These are phyloP conservation scores for Montifringilla adamsi DNA, from an alignment of 2,113 vertebrate genomes.

Conservation along the genomic window DNA sequence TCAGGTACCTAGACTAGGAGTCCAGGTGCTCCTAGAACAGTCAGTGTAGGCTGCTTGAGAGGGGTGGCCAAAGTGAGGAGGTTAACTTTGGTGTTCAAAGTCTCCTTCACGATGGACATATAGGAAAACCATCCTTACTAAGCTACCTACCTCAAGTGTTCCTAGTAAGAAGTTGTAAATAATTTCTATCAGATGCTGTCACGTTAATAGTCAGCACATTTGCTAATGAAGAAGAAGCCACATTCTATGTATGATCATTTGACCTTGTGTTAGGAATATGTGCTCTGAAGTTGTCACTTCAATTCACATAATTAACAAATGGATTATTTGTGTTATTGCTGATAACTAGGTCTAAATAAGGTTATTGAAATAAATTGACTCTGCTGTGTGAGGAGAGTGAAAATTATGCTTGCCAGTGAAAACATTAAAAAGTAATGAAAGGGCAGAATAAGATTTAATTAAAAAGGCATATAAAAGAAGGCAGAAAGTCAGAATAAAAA, in stretches of 20 bases:
- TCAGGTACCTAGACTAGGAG: neutral
- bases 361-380: constrained; percentile 23
- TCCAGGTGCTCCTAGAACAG: neutral
- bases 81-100: neutral
- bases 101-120: neutral
- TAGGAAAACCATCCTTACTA: neutral
- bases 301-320: constrained; percentile 2
- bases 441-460: neutral
- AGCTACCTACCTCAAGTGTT: neutral
- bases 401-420: neutral
- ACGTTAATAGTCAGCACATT: neutral
- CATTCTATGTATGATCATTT: neutral
- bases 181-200: neutral
- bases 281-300: neutral
- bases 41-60: neutral
- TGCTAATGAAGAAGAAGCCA: neutral
- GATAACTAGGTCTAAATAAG: neutral
- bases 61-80: neutral
- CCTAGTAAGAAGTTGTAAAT: neutral
- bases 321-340: neutral
- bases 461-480: neutral
- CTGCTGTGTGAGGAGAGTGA: neutral
- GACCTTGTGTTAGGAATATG: neutral
- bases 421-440: constrained; percentile 34
- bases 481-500: neutral